A percentile compares a stretch with the other conserved stretches of the same genome.
Evolutionary conservation across 2,113 vertebrate genomes (phyloP).

Genomic region (Steatornis caripensis): DNA sequence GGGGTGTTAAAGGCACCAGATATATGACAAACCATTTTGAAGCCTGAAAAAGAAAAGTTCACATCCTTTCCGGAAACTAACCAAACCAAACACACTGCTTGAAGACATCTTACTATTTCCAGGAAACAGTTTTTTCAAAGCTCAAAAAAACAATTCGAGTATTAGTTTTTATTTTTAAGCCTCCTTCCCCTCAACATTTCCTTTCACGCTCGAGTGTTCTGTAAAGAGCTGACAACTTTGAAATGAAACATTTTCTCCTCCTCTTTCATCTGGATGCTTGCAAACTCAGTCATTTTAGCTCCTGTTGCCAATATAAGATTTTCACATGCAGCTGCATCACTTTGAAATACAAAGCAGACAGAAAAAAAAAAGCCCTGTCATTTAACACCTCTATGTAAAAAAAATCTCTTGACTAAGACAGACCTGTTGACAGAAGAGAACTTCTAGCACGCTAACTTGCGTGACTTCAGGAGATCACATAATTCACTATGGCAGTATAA

Average conservation of each 20-base stretch:
- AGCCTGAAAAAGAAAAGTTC: neutral
- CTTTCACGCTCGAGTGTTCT: fast-evolving
- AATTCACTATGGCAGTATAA: neutral
- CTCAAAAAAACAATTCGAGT: fast-evolving
- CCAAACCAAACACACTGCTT: neutral
- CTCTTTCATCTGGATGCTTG: neutral
- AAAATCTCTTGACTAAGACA: neutral
- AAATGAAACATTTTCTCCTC: neutral
- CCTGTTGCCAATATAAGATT: neutral
- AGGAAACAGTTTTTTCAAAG: neutral
- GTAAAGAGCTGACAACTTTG: neutral
- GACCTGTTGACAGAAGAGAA: neutral
- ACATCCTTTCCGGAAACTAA: neutral
- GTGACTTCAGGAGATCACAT: neutral
- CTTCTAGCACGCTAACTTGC: too few species aligned
- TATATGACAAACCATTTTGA: neutral
- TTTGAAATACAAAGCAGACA: neutral
- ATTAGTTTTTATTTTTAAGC: neutral
- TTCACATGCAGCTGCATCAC: neutral
- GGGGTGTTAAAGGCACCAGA: neutral
- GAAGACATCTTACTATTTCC: neutral
- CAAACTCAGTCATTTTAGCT: neutral
- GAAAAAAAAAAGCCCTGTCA: too few species aligned
- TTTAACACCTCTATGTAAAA: neutral
- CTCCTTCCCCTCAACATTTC: neutral